Conservation (phyloP, 2,113 vertebrate species). For the Crotalus viridis region DNA sequence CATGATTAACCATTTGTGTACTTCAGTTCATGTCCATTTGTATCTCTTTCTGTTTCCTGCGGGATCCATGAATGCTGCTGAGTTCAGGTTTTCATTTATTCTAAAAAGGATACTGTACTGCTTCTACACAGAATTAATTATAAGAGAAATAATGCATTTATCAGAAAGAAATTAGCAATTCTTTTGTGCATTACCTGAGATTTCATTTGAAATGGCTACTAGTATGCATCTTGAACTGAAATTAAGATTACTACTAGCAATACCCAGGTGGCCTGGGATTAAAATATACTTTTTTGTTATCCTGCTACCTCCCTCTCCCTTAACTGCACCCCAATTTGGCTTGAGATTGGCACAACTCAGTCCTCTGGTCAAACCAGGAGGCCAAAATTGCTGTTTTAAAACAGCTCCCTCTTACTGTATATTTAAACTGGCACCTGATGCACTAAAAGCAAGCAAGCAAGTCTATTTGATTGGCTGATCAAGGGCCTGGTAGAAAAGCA, state of each 20-base stretch:
- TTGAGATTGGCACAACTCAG: background rate
- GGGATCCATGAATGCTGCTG: background rate
- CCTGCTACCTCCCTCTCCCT: background rate
- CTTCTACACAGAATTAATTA: background rate
- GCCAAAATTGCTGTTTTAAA: background rate
- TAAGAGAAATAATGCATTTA: background rate
- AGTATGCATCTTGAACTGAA: background rate
- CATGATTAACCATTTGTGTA: background rate
- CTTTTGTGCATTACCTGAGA: background rate
- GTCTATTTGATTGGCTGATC: background rate
- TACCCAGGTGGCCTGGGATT: background rate
- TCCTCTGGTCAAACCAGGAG: background rate
- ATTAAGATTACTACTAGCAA: background rate
- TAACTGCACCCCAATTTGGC: background rate
- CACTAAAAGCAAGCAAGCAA: background rate
- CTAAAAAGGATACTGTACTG: background rate
- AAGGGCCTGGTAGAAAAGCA: background rate
- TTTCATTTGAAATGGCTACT: background rate
- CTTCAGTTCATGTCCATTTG: background rate
- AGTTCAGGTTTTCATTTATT: background rate
- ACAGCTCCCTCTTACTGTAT: background rate
- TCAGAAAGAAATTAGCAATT: background rate
- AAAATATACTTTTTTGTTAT: background rate
- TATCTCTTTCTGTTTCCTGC: background rate
- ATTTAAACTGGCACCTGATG: background rate